Base-by-base conservation (phyloP, 2,113 vertebrate genomes). In the Solea senegalensis region DNA sequence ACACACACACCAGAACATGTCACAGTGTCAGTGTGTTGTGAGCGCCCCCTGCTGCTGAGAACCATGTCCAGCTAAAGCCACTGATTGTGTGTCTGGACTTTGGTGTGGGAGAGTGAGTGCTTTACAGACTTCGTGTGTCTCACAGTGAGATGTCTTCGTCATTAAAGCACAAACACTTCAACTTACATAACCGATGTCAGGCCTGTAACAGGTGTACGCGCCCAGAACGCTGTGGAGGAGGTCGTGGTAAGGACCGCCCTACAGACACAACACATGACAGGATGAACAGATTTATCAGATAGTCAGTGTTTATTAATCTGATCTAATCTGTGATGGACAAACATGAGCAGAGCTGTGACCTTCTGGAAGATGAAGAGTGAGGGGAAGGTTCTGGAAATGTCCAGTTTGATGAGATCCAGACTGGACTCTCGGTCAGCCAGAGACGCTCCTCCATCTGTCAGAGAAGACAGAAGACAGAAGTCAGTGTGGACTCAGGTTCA, bases 161-260 rank as follows among this genome's bases (percentile, higher is more conserved):
- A 48, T 48, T 48, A 10, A 48, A 13, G 10, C 3, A 5, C 9
- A 12, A 11, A 10, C 4, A 48, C 12, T 21, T 9, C 27, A 26
- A 97, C 97, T 96, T 92, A 99, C 97, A 75, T 99, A 99, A 89
- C 97, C 97, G 48, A 99, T 96, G 69, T 99, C 97, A 0, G 97
- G 97, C 90, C 97, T 93, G 92, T 99, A 99, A 86, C 97, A 99
- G 4, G 97, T 97, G 91, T 99, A 98, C 2, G 97, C 97, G 66
- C 97, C 97, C 90, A 99, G 87, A 2, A 98, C 93, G 72, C 96
- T 98, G 86, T 99, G 97, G 86, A 99, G 94, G 67, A 98, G 94
- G 92, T 98, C 96, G 71, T 99, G 97, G 85, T 98, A 99, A 27
- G 97, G 97, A 55, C 97, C 97, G 58, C 96, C 97, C 97, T 98